Conservation (phyloP, 2,888 invertebrate genomes). For the Tipula unca region DNA sequence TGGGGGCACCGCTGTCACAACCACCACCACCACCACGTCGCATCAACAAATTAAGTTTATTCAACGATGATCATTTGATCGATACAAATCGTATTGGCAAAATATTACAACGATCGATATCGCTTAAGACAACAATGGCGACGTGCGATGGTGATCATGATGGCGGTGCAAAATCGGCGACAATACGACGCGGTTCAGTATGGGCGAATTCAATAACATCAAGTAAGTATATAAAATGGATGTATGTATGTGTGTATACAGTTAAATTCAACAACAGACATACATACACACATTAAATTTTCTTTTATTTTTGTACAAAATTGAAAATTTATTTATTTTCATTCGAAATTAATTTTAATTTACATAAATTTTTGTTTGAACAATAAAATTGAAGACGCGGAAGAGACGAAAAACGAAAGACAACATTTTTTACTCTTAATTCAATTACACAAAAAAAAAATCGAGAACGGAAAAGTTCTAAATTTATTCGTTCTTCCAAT, state of each 20-base stretch:
- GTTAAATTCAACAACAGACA: conserved; percentile 22
- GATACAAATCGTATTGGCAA: neutral
- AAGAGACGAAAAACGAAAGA: neutral
- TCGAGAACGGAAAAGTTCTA: neutral
- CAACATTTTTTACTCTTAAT: neutral
- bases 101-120: conserved; percentile 24
- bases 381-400: neutral
- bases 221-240: conserved; percentile 27
- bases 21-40: neutral
- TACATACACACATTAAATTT: neutral
- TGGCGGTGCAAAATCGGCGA: conserved; percentile 24
- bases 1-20: neutral
- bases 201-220: conserved; percentile 27
- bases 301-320: neutral
- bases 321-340: neutral
- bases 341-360: neutral
- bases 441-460: neutral
- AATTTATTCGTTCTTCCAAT: neutral
- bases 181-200: conserved; percentile 27
- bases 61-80: conserved; percentile 28
- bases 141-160: conserved; percentile 4
- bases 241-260: neutral
- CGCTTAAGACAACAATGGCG: conserved; percentile 18
- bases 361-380: neutral
- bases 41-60: conserved; percentile 29